Evolutionary conservation across 2,113 vertebrate genomes (phyloP).

Genomic region (Cephalopholis sonnerati): DNA sequence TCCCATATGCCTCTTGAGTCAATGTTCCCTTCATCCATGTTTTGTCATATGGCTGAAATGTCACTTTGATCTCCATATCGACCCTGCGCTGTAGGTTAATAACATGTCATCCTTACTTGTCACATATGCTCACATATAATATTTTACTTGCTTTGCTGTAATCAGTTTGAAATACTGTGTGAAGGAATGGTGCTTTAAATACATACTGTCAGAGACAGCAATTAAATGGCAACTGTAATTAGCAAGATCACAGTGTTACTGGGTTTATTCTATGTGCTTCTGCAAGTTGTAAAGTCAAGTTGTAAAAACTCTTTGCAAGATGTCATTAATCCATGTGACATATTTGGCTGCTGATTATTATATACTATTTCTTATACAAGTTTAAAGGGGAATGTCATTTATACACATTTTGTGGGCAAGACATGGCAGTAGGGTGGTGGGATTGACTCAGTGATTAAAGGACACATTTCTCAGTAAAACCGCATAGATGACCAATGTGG

Average conservation of each 20-base stretch:
- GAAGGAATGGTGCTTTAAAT: background rate
- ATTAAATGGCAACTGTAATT: background rate
- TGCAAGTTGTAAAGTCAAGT: background rate
- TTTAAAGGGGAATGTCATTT: no score
- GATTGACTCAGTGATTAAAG: no score
- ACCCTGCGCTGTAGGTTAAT: background rate
- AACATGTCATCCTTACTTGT: background rate
- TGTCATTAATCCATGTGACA: no score
- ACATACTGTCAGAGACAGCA: background rate
- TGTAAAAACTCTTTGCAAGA: background rate
- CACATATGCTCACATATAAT: background rate
- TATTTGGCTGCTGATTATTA: no score
- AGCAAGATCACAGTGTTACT: background rate
- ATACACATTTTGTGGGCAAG: no score
- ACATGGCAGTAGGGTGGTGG: no score
- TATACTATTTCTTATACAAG: no score
- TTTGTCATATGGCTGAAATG: background rate
- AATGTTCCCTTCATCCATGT: background rate
- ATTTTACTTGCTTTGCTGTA: background rate
- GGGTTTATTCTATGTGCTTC: background rate
- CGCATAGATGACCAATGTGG: no score
- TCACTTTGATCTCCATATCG: background rate
- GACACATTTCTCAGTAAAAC: no score
- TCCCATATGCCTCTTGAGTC: background rate
- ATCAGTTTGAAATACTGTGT: background rate